Evolutionary conservation across 2,888 invertebrate species (phyloP).

Genomic region (Mycogona germanica): DNA sequence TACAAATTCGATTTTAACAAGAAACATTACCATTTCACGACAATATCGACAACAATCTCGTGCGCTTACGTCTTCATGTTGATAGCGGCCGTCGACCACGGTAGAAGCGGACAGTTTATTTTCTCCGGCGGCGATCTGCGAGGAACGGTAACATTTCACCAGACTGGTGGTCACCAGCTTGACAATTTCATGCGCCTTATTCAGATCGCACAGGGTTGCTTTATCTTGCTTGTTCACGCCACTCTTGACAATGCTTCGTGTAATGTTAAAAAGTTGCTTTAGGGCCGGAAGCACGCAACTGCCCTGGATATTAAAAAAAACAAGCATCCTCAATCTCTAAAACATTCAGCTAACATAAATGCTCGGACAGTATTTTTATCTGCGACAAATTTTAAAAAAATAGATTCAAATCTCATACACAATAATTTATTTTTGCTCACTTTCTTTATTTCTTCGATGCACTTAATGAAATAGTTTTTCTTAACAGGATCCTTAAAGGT

Average conservation of each 20-base stretch:
- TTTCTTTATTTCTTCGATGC: constrained; percentile 39
- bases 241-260: constrained; percentile 35
- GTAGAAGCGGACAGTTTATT: constrained; percentile 30
- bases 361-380: neutral
- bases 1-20: too few species aligned
- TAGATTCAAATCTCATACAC: neutral
- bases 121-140: constrained; percentile 27
- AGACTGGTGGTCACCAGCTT: constrained; percentile 36
- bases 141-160: constrained; percentile 35
- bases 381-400: constrained; percentile 1
- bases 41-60: too few species aligned
- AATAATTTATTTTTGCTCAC: too few species aligned
- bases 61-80: constrained; percentile 36
- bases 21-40: too few species aligned
- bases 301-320: constrained; percentile 28
- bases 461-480: constrained; percentile 36
- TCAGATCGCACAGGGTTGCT: constrained; percentile 36
- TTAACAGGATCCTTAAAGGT: constrained; percentile 37
- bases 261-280: constrained; percentile 35
- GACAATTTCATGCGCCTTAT: constrained; percentile 37
- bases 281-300: constrained; percentile 36
- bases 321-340: too few species aligned
- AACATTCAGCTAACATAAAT: too few species aligned
- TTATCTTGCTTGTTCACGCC: constrained; percentile 36
- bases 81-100: constrained; percentile 35